Base-by-base conservation (phyloP, 2,113 vertebrate genomes). In the Thalassarche chlororhynchos region DNA sequence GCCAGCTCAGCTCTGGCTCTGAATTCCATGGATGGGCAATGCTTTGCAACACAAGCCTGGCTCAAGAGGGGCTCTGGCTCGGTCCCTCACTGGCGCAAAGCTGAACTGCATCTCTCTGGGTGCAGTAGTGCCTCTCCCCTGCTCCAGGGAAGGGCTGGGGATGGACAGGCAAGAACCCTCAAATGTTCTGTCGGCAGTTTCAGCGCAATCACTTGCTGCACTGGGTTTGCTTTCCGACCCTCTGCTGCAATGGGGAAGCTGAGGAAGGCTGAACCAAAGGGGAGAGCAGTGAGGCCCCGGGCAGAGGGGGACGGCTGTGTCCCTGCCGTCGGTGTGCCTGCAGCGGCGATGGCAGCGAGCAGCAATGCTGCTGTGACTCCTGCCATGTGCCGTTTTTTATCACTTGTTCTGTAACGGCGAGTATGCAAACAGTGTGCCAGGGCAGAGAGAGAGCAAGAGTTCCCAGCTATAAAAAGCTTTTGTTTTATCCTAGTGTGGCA, bases 401-500 rank as follows among this genome's bases (percentile, higher is more conserved):
- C 80, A 24, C 66, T 14, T 18, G 57, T 7, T 66, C 91, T 64
- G 71, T 42, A 29, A 36, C 0, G 0, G 36, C 0, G 23, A n/a
- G 38, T 2, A 36, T 14, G 78, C 13, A 7, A 58, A n/a, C 84
- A 32, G 40, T 1, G 0, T 81, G 77, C 87, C 71, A 46, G 93
- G 57, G 55, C 34, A 62, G 54, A 78, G 51, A 61, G 38, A 20
- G 66, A 79, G 76, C 3, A 31, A 79, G 83, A 47, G 52, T 20
- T 88, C 91, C 74, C 89, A 77, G 89, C 87, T 96, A 91, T 92
- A 94, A 97, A 97, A 92, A 97, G 86, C 89, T 62, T 79, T 55
- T 55, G 21, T 68, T 94, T 97, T 72, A 96, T 83, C 91, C 95
- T 38, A 17, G 47, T 3, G 42, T 38, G 61, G 81, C 74, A 89